Evolutionary conservation across 35 echinoderm and acorn worm genomes (phyloP).

Genomic region (Heliocidaris erythrogramma): DNA sequence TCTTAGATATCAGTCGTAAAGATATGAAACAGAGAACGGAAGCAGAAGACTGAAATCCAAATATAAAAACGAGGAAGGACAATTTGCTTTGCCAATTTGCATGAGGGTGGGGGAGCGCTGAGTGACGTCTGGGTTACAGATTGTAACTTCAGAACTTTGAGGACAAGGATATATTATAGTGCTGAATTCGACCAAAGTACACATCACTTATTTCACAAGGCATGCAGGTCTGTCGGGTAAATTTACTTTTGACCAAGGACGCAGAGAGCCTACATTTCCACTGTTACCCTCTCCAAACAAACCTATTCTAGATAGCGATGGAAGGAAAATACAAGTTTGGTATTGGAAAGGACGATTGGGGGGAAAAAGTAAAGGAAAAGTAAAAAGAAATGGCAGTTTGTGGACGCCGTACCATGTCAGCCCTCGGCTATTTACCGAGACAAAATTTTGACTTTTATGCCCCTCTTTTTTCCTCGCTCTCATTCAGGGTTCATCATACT

Average conservation of each 20-base stretch:
- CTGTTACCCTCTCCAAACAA: constrained; percentile 1
- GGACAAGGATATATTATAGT: background rate
- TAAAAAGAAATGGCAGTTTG: background rate
- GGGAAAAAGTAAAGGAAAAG: background rate
- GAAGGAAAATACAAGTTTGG: background rate
- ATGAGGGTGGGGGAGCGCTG: background rate
- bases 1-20: background rate
- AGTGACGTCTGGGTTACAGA: background rate
- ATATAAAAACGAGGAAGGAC: background rate
- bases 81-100: background rate
- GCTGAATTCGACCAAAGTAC: background rate
- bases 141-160: background rate
- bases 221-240: background rate
- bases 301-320: background rate
- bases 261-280: background rate
- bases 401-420: background rate
- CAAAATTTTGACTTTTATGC: background rate
- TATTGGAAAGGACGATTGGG: background rate
- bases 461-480: background rate
- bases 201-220: background rate
- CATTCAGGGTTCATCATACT: background rate
- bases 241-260: constrained; percentile 11
- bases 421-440: background rate
- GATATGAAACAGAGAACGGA: background rate
- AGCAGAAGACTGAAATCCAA: background rate